A percentile compares a stretch with the other conserved stretches of the same genome.
These are phyloP conservation scores for Zele albiditarsus DNA, from an alignment of 2,888 invertebrate genomes.

Conservation along the genomic window DNA sequence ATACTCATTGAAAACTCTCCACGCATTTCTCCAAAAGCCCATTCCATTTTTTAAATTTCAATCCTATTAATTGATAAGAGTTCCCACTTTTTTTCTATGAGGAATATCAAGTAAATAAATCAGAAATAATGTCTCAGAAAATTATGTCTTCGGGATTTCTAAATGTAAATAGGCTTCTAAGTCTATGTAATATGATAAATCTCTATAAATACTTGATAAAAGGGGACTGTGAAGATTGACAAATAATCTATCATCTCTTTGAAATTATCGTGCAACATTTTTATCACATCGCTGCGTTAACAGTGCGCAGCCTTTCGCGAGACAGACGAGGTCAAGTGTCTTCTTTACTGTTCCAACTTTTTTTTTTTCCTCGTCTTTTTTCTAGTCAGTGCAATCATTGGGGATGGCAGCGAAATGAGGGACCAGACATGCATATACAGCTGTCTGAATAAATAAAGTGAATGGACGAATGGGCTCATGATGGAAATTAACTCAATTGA, in stretches of 20 bases:
- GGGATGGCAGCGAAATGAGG: constrained; percentile 3
- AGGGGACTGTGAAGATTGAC: neutral
- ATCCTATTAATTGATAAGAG: too few relatives aligned
- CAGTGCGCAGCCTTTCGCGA: constrained; percentile 15
- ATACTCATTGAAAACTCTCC: too few relatives aligned
- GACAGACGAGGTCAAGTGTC: constrained; percentile 35
- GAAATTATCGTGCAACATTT: neutral
- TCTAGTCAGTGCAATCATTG: neutral
- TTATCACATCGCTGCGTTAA: neutral
- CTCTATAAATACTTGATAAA: too few relatives aligned
- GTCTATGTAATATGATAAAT: too few relatives aligned
- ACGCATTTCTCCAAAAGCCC: too few relatives aligned
- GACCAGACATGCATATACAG: neutral
- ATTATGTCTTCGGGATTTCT: too few relatives aligned
- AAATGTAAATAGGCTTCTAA: too few relatives aligned
- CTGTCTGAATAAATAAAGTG: constrained; percentile 5
- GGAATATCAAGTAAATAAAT: too few relatives aligned
- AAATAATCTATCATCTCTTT: neutral
- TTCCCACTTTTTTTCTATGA: too few relatives aligned
- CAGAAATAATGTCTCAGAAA: too few relatives aligned
- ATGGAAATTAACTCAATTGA: constrained; percentile 27
- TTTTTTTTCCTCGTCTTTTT: neutral
- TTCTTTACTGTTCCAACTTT: neutral
- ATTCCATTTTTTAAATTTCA: too few relatives aligned
- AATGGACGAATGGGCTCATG: constrained; percentile 1